Evolutionary conservation across 2,113 vertebrate genomes (phyloP), one percentile per base, ranked within the genome.

Genomic region (Vulpes ferrilata): DNA sequence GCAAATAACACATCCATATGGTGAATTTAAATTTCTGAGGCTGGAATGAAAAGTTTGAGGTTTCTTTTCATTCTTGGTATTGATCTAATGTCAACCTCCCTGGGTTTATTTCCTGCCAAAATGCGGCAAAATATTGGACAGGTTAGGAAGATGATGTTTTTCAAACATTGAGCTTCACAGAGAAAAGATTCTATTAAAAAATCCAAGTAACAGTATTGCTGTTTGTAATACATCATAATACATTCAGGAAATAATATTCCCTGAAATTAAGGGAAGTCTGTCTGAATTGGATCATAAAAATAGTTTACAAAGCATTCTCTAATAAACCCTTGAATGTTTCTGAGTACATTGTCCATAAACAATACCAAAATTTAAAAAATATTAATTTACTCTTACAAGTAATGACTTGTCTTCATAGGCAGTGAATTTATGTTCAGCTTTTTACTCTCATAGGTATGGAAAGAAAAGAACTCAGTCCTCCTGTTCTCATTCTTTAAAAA

Each of bases 271-370:
- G 79, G 90, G 25, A 25, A 95, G 5, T 9, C 23, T 76, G 15
- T 85, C 78, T 85, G 80, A 64, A 88, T 71, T 73, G 93, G 76
- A 62, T 55, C 93, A 59, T 17, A 83, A 88, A 97, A 93, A 73
- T 27, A 64, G 27, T 78, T 89, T 97, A 85, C 64, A 84, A 17
- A 60, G 53, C 35, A 74, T 7, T 64, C 9, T 53, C 43, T 81
- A 88, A 83, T 38, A 95, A 88, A 85, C 38, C 7, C n/a, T 59
- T 95, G 20, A 88, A 59, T 84, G 16, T 93, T 60, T 96, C 76
- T 91, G 35, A 79, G 48, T 32, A 86, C 57, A 86, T 27, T 90
- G 7, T 62, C 4, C 62, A 64, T 32, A 74, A 93, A 65, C 3
- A 71, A 53, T 67, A 74, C 16, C 13, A 23, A 65, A 92, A 89